Base-by-base conservation (phyloP, 2,797 vertebrate genomes). In the Micrastur ruficollis region DNA sequence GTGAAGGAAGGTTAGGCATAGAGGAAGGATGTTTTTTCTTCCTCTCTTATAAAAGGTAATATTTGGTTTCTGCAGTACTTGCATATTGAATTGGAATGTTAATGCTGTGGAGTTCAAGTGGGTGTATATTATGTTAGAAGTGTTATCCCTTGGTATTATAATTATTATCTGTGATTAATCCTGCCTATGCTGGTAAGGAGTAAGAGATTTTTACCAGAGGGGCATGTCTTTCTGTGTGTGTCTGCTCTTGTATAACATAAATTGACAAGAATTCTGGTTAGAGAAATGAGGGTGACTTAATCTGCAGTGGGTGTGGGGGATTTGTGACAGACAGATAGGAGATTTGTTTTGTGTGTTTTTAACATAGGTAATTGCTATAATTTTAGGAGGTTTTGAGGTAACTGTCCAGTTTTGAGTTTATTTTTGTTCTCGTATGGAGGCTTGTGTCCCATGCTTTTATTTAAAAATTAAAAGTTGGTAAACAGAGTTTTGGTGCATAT, bases 111-210 rank as follows among this genome's bases (percentile, higher is more conserved):
- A 74, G 71, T 89, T 95, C 40, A 78, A 89, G 93, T 92, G 82
- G 91, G 90, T 94, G 91, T 89, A n/a, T 86, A 14, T 86, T 96
- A 61, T 89, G 67, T 91, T 94, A 42, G 66, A 86, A 95, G 84
- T 86, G 89, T 87, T 96, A 87, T 91, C 90, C 79, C 31, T 85
- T 92, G 78, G 87, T 97, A 75, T 97, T 96, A 81, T 89, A 93
- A 96, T 93, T 93, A 93, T 91, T 63, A 80, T 86, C 58, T 94
- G 65, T 96, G 93, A 96, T 93, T 93, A 95, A 93, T 95, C 74
- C 55, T 94, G 86, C 92, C 88, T 85, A 2, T 95, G 68, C 72
- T 93, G 56, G 67, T 89, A 68, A 94, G 38, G 65, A 91, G 29
- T 83, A 90, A 93, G 70, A 94, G 59, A 27, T 74, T 97, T 95